Conservation (phyloP, 2,888 invertebrate species). For the Plebejus argus region DNA sequence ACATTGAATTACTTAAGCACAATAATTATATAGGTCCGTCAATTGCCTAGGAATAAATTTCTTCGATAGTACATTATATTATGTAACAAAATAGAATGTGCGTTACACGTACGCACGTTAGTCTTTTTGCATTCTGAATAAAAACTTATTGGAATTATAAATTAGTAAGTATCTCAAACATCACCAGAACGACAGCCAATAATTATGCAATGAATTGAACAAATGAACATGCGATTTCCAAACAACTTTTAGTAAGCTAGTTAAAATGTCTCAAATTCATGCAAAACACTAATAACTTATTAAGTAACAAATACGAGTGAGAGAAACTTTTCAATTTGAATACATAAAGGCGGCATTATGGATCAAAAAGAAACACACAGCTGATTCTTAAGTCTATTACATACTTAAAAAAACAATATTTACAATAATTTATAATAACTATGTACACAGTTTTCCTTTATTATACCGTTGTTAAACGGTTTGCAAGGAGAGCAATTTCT, state of each 20-base stretch:
- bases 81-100: no score
- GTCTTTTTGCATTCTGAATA: no score
- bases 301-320: neutral
- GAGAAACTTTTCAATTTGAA: neutral
- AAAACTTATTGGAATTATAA: no score
- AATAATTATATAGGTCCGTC: no score
- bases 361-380: neutral
- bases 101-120: no score
- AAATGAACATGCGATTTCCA: neutral
- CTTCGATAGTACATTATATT: no score
- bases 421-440: slow-evolving; percentile 8
- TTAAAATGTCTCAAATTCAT: neutral
- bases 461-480: neutral
- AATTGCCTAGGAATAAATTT: no score
- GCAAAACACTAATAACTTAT: neutral
- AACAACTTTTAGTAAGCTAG: neutral
- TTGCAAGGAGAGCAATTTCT: neutral
- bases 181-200: no score
- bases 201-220: neutral
- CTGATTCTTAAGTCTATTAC: neutral
- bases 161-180: no score
- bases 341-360: neutral
- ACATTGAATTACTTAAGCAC: no score
- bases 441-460: neutral
- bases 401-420: slow-evolving; percentile 3